Evolutionary conservation across 37 sponge, comb jelly and placozoan genomes (phyloP), one percentile per base, ranked within the genome.

Genomic region (Bolinopsis microptera): DNA sequence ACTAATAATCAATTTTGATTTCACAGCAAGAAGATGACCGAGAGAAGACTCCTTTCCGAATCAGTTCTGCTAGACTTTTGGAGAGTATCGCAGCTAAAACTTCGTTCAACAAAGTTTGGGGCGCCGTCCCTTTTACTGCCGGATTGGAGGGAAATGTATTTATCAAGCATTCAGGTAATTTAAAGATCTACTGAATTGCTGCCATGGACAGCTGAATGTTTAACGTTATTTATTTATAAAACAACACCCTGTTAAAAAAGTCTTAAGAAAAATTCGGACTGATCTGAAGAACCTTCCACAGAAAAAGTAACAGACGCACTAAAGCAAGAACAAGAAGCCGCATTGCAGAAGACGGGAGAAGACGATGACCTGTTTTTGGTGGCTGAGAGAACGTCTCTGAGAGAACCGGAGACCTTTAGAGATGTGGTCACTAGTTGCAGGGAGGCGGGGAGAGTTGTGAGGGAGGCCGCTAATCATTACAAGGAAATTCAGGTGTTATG

Each of bases 381-480:
- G 90, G 90, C 90, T n/a, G 90, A 86, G 90, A 86, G 36, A 39
- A 86, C 90, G 2, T 28, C 32, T n/a, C 35, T 86, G 38, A 35
- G 61, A n/a, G 90, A 86, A 27, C 90, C 90, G 1, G 18, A 24
- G 0, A 39, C 41, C 0, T 86, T 86, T 38, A 28, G 90, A 26
- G 90, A 86, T 24, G 36, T 86, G 13, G 35, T 86, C n/a, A 86
- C 36, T 25, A 86, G 35, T 40, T 33, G 90, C 61, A 38, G 35
- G 90, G 90, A 86, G 90, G 90, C 90, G 41, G 90, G 90, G 13
- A 86, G 90, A 30, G 90, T 86, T 35, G 90, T 86, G n/a, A 86
- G 90, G 61, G 90, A 86, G 90, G 90, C 90, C 25, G 90, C 90
- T 26, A 86, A 86, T 41, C 90, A 86, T 40, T 86, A 39, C 90